Evolutionary conservation across 2,797 vertebrate genomes (phyloP).

Genomic region (Neosalanx taihuensis): DNA sequence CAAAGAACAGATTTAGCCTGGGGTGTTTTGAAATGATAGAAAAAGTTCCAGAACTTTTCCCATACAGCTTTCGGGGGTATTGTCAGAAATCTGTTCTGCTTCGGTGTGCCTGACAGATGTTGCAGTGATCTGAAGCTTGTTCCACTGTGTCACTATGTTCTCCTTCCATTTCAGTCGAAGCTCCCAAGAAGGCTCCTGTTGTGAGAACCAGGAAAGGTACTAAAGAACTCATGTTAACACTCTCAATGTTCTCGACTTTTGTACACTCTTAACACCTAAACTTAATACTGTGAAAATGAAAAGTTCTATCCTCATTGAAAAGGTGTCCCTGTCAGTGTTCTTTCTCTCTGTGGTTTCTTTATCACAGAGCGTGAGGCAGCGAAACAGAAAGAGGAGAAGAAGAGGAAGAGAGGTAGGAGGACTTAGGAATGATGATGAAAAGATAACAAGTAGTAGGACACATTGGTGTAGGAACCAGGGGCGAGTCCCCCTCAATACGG

Average conservation of each 20-base stretch:
- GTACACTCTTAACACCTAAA: background rate
- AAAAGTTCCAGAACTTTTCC: too few relatives aligned
- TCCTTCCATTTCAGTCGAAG: constrained; percentile 39
- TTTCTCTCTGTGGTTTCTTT: background rate
- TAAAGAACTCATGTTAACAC: background rate
- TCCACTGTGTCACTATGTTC: constrained; percentile 6
- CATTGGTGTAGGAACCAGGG: too few relatives aligned
- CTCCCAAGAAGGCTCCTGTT: constrained; percentile 51
- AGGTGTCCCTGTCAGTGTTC: background rate
- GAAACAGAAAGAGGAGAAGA: constrained; percentile 34
- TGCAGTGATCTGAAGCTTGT: background rate
- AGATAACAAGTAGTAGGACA: background rate
- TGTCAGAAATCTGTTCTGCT: background rate
- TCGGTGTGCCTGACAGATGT: background rate
- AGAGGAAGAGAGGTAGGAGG: constrained; percentile 48
- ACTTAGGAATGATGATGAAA: background rate
- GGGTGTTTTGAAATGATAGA: too few relatives aligned
- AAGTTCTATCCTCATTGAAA: background rate
- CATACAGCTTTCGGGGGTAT: background rate
- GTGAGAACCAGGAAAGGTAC: constrained; percentile 60
- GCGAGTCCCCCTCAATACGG: too few relatives aligned
- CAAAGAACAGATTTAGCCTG: background rate
- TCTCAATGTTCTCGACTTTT: background rate
- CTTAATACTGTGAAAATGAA: background rate
- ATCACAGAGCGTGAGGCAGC: constrained; percentile 34